phyloP scores from a whole-genome alignment of 2,113 vertebrate species.

The Nothoprocta perdicaria region DNA sequence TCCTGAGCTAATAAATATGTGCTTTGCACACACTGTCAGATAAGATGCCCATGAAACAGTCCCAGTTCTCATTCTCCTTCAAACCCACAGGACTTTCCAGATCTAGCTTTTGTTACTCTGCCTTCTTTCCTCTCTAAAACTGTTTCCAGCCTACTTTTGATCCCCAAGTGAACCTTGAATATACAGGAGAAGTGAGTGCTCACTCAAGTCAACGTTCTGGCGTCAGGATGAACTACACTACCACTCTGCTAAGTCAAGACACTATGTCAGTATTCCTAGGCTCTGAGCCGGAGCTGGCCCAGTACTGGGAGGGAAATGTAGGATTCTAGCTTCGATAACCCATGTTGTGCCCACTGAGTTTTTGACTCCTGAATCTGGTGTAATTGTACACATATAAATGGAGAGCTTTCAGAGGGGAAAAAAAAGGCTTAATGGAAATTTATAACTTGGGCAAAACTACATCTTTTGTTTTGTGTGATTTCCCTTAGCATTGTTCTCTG shows the following conservation, averaged over 20 bases:
- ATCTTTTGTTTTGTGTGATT: background rate
- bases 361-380: background rate
- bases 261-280: background rate
- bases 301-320: background rate
- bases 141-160: background rate
- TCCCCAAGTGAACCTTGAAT: background rate
- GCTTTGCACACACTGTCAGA: background rate
- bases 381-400: background rate
- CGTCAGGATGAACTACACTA: background rate
- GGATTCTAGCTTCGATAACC: background rate
- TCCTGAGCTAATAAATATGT: background rate
- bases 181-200: background rate
- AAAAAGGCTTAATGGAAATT: rapidly evolving
- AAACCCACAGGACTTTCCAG: background rate
- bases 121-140: background rate
- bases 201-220: background rate
- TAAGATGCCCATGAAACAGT: background rate
- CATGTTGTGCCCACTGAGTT: background rate
- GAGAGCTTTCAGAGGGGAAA: background rate
- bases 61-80: background rate
- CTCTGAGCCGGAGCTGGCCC: background rate
- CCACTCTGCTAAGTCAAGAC: background rate
- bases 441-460: background rate
- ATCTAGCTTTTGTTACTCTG: background rate
- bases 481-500: background rate